Conservation (phyloP, 2,888 invertebrate genomes). For the Thereva unica region DNA sequence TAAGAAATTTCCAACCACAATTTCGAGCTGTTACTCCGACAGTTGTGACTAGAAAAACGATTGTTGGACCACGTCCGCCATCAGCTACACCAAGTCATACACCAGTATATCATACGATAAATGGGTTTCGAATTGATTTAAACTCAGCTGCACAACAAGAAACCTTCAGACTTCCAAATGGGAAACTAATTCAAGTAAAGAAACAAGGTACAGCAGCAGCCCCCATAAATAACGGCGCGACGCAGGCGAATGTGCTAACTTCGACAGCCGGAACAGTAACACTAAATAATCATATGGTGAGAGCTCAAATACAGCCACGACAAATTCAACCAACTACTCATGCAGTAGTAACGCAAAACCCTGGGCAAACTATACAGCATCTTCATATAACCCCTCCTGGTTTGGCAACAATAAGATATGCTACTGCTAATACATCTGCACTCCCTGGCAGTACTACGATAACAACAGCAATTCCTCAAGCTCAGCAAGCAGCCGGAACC, state of each 20-base stretch:
- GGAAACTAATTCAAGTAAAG: constrained; percentile 58
- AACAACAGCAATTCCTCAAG: constrained; percentile 18
- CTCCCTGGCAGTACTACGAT: constrained; percentile 14
- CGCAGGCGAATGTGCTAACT: constrained; percentile 19
- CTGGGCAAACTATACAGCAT: constrained; percentile 35
- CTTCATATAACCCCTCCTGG: constrained; percentile 33
- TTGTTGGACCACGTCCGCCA: constrained; percentile 42
- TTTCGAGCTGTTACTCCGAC: constrained; percentile 47
- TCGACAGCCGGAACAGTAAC: constrained; percentile 39
- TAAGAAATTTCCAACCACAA: constrained; percentile 51
- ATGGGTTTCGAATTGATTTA: constrained; percentile 57
- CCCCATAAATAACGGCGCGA: not conserved
- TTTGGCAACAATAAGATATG: constrained; percentile 38
- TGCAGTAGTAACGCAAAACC: constrained; percentile 38
- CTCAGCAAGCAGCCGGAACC: not conserved
- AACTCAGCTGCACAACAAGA: constrained; percentile 58
- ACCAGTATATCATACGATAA: constrained; percentile 57
- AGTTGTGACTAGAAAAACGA: constrained; percentile 33
- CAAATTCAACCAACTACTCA: constrained; percentile 33
- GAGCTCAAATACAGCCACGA: constrained; percentile 27
- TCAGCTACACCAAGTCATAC: constrained; percentile 41
- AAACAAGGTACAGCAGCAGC: constrained; percentile 48
- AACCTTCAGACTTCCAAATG: constrained; percentile 57
- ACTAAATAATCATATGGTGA: constrained; percentile 31
- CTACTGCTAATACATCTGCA: constrained; percentile 24